Conservation (phyloP, 1,140 invertebrate species). For the Calliphora vicina region DNA sequence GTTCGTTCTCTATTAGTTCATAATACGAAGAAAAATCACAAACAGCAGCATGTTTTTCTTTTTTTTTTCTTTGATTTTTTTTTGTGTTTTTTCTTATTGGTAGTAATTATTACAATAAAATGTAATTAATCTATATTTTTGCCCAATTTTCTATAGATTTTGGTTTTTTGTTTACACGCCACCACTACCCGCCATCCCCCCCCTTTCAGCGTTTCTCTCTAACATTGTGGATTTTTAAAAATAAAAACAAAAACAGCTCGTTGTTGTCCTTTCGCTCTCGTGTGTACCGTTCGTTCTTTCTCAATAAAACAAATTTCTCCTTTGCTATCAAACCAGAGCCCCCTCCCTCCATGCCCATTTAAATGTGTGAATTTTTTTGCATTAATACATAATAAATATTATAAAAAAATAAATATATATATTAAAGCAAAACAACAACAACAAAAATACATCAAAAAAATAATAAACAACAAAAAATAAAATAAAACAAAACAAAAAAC, state of each 20-base stretch:
- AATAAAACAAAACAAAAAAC: background rate
- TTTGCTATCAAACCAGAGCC: background rate
- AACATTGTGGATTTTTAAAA: background rate
- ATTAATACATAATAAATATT: constrained; percentile 17
- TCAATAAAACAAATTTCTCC: background rate
- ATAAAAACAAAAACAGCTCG: background rate
- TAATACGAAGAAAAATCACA: background rate
- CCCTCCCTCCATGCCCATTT: background rate
- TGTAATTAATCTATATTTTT: constrained; percentile 1
- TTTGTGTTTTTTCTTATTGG: background rate
- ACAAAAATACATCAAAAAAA: background rate
- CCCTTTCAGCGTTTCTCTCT: too few species aligned
- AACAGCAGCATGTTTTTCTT: background rate
- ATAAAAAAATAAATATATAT: constrained; percentile 15
- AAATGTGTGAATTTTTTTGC: constrained; percentile 16
- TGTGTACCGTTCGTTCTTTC: background rate
- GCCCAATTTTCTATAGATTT: background rate
- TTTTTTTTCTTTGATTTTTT: background rate
- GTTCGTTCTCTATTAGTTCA: background rate
- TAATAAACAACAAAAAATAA: background rate
- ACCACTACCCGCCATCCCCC: too few species aligned
- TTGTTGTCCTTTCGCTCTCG: background rate
- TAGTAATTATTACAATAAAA: constrained; percentile 6
- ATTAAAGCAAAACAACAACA: constrained; percentile 16
- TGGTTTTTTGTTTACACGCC: background rate